Base-by-base conservation (phyloP, 2,888 invertebrate genomes). In the Scaptomyza cyrtandrae region DNA sequence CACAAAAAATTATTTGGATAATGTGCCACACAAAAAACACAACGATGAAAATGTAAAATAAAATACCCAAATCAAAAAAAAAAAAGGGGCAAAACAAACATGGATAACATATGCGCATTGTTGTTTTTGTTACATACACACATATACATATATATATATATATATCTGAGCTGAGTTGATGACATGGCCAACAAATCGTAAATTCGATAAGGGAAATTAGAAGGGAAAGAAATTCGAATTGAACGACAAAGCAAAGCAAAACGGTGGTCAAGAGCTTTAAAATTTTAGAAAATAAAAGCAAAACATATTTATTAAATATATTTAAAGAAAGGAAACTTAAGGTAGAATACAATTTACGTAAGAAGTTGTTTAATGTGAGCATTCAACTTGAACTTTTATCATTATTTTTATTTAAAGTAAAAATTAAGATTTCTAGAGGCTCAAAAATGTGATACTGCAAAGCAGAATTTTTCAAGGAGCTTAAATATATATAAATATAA, bases 171-270 rank as follows among this genome's bases (percentile, higher is more conserved):
- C 59, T 27, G 70, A 82, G 74, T 57, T 82, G 83, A 85, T 79
- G 86, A 71, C 87, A 86, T 86, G 89, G 57, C 70, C 74, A 77
- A 76, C 80, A 86, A 83, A 86, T 86, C 89, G 87, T 86, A 85
- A 88, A 85, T 78, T 86, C 88, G 84, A 86, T 88, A 88, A 84
- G 80, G 88, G 84, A 88, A 85, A 85, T 88, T 85, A 88, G 84
- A 86, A 80, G 71, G 88, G 68, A 80, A 79, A 74, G 58, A 53
- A 77, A 78, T 75, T 75, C 67, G 65, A 78, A 63, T 62, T 54
- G 68, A 75, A 60, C 57, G 50, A 43, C 65, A 62, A 59, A 43
- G 39, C 35, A 52, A 68, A 61, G 44, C 45, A 67, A 64, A 53
- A 45, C 74, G 62, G 37, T 74, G 65, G 71, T n/a, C 0, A 50